Evolutionary conservation across 2,797 vertebrate species (phyloP).

Genomic region (Halcyon chelicuti): DNA sequence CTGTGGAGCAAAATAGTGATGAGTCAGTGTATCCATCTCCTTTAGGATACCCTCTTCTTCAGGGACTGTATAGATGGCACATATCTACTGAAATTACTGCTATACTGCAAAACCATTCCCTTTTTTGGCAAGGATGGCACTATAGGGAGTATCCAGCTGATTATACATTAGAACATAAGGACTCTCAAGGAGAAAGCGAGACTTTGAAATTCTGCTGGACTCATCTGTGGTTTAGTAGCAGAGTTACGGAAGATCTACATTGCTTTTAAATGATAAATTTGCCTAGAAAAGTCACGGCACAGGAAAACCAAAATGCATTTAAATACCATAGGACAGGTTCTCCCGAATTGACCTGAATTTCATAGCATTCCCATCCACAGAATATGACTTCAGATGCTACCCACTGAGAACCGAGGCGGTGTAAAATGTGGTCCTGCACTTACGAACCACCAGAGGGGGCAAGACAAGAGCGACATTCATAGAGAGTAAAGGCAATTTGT

Average conservation of each 20-base stretch:
- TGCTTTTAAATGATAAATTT: not conserved
- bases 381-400: not conserved
- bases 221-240: not conserved
- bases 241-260: not conserved
- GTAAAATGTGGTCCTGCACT: not conserved
- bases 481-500: not conserved
- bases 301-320: not conserved
- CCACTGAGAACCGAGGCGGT: fast-evolving
- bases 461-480: not conserved
- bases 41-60: not conserved
- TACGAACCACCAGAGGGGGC: constrained; percentile 58
- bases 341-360: not conserved
- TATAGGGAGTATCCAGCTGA: not conserved
- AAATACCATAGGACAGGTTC: not conserved
- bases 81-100: not conserved
- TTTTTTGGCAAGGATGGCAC: not conserved
- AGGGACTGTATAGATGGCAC: fast-evolving
- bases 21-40: not conserved
- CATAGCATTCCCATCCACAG: not conserved
- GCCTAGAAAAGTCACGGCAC: not conserved
- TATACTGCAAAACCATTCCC: not conserved
- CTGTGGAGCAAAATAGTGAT: not conserved
- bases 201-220: not conserved
- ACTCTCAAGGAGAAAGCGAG: not conserved
- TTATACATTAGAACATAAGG: not conserved